Evolutionary conservation across 1,140 invertebrate species (phyloP), one percentile per base, ranked within the genome.

Genomic region (Drosophila bipectinata): DNA sequence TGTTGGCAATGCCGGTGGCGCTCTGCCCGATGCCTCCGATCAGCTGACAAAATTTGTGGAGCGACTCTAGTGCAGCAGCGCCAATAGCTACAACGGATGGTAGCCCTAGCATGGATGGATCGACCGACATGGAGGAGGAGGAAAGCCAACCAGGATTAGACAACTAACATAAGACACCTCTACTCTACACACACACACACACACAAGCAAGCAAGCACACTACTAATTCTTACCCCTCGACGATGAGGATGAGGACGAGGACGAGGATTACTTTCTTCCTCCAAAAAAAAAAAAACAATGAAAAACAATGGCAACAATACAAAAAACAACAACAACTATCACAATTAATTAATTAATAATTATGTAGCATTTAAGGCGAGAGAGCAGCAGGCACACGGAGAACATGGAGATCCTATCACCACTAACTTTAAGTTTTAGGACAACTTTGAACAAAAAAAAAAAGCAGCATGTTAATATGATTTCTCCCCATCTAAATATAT

Each of bases 41-140:
- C 96, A 98, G 92, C 94, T 98, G 73, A 96, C 96, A 77, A 98
- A 98, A 93, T 98, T 97, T 93, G 97, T 98, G 77, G 97, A 98
- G 93, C 96, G 97, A 92, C 97, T 98, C 76, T 91, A 91, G 90
- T 91, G 90, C 63, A 88, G 66, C 72, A 81, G 52, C 71, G 48
- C 21, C 71, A 61, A 6, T 52, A 44, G 62, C 48, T 77, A 57
- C 26, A 72, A 73, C 37, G 67, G 55, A 6, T 75, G 68, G 39
- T 76, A 41, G 32, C 41, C 41, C 14, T 4, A 30, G 28, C 28
- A 30, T 7, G 28, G 28, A 30, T 18, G 18, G 18, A 15, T 15
- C 15, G 15, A 15, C 7, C 5, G 7, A 34, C 32, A 34, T 3
- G 32, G 32, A 34, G 28, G 8, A 34, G 32, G 21, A 21, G 21